These are phyloP conservation scores for Bombus turneri DNA, from an alignment of 1,140 invertebrate genomes.

Conservation along the genomic window DNA sequence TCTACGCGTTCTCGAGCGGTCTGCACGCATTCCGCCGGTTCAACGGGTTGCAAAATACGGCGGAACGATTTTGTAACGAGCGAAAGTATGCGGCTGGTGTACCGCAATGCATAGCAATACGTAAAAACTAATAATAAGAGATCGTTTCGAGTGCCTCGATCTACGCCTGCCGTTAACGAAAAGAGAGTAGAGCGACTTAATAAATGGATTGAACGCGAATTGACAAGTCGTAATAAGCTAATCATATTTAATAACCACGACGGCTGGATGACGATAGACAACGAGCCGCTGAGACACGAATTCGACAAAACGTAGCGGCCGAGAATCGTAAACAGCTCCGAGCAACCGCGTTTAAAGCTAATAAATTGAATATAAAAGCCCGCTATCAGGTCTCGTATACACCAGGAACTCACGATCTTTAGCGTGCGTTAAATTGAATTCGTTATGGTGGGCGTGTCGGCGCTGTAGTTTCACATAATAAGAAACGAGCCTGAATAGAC, in stretches of 20 bases:
- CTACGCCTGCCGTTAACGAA: conserved; percentile 17
- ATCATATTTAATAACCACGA: conserved; percentile 7
- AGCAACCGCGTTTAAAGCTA: conserved; percentile 31
- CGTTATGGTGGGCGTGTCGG: conserved; percentile 57
- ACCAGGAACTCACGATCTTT: conserved; percentile 49
- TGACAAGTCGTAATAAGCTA: conserved; percentile 32
- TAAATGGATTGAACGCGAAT: conserved; percentile 4
- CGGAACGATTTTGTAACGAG: conserved; percentile 50
- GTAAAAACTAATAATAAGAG: conserved; percentile 43
- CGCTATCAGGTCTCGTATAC: conserved; percentile 11
- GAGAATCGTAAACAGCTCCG: conserved; percentile 5
- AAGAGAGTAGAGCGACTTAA: conserved; percentile 7
- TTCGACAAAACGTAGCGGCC: background rate
- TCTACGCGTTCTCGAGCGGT: background rate
- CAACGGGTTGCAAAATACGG: conserved; percentile 34
- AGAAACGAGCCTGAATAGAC: conserved; percentile 39
- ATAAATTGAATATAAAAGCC: conserved; percentile 55
- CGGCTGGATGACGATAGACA: background rate
- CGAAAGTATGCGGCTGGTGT: conserved; percentile 42
- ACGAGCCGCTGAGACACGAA: conserved; percentile 9
- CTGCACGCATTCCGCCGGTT: conserved; percentile 21
- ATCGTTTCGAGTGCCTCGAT: conserved; percentile 2
- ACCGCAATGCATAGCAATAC: background rate
- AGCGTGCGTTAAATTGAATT: conserved; percentile 63
- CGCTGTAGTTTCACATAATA: conserved; percentile 51